Percentiles rank a stretch among this genome's conserved stretches.
Evolutionary conservation across 2,797 vertebrate species (phyloP).

Genomic region (Crypturellus tataupa): DNA sequence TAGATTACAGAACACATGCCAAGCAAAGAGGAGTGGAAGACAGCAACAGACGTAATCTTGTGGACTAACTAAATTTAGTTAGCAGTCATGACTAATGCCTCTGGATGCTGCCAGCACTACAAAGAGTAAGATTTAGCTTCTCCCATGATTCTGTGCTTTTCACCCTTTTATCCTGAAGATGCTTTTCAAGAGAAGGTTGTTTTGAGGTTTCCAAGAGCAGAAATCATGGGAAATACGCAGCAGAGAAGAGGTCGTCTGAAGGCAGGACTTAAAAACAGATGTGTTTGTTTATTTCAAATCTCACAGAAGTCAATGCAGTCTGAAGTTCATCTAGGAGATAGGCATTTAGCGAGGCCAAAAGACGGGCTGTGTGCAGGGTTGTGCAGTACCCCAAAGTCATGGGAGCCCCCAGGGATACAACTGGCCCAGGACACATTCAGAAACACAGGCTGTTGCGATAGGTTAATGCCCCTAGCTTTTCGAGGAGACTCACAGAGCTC

Average conservation of each 20-base stretch:
- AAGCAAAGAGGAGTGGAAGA: background rate
- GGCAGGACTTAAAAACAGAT: background rate
- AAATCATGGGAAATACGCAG: background rate
- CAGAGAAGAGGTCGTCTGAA: background rate
- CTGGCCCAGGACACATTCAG: background rate
- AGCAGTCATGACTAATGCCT: background rate
- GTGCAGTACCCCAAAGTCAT: background rate
- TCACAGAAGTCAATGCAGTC: background rate
- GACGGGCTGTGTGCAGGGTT: background rate
- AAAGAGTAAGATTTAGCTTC: background rate
- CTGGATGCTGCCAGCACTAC: background rate
- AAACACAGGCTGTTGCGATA: background rate
- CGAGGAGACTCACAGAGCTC: background rate
- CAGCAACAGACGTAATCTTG: background rate
- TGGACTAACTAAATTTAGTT: conserved; percentile 4
- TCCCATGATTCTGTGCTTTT: background rate
- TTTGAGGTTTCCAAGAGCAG: background rate
- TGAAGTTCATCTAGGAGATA: background rate
- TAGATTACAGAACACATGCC: background rate
- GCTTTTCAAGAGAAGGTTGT: background rate
- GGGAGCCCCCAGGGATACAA: background rate
- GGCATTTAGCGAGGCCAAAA: background rate
- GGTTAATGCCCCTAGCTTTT: background rate
- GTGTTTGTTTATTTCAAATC: background rate
- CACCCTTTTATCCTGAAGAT: background rate